Conservation (phyloP, 2,113 vertebrate genomes). For the Edolisoma coerulescens region DNA sequence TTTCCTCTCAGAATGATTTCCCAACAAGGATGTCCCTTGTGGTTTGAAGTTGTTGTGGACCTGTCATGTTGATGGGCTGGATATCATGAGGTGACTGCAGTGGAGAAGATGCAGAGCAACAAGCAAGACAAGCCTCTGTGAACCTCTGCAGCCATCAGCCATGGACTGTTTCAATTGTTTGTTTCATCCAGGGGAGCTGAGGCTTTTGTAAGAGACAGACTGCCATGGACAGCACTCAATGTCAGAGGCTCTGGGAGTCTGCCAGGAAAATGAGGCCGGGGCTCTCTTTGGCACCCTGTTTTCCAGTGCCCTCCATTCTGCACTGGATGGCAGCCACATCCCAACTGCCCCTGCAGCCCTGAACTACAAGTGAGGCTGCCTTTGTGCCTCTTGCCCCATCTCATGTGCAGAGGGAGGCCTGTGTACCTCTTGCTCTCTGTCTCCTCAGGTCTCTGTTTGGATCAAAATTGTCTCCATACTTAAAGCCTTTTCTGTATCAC, state of each 20-base stretch:
- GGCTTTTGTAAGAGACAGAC: neutral
- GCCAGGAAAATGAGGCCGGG: neutral
- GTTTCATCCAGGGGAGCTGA: slow-evolving; percentile 11
- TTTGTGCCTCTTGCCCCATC: neutral
- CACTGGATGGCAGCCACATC: neutral
- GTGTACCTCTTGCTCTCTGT: neutral
- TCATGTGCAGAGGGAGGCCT: neutral
- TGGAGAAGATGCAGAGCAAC: slow-evolving; percentile 39
- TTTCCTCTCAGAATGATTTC: slow-evolving; percentile 74
- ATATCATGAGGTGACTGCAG: neutral
- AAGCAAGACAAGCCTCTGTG: slow-evolving; percentile 36
- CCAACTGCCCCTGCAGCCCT: neutral
- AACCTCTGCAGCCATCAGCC: slow-evolving; percentile 35
- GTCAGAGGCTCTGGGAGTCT: neutral
- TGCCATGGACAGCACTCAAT: neutral
- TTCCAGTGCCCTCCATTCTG: neutral
- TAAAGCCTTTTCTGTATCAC: neutral
- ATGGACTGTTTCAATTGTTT: slow-evolving; percentile 38
- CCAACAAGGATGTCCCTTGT: slow-evolving; percentile 83
- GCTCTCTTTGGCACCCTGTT: neutral
- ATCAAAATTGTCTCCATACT: neutral
- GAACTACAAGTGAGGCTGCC: neutral
- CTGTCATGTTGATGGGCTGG: slow-evolving; percentile 26
- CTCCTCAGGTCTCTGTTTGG: slow-evolving; percentile 1
- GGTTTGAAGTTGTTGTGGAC: slow-evolving; percentile 71